Percentiles rank a stretch among this genome's conserved stretches.
These are phyloP conservation scores for Cataglyphis rosenhaueri DNA, from an alignment of 2,888 invertebrate genomes.

Conservation along the genomic window DNA sequence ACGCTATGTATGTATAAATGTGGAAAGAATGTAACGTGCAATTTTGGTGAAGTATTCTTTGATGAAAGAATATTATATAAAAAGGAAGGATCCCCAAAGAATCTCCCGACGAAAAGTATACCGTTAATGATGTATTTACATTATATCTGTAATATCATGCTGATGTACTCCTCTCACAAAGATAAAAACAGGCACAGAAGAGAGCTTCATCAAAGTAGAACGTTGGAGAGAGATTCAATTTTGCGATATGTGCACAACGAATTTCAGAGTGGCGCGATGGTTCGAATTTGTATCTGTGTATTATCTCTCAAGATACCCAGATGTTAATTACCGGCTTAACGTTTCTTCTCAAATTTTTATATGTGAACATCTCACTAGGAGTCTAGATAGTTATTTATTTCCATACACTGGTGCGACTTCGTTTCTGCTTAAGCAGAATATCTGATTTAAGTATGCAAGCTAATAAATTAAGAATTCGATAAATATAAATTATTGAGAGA, in stretches of 20 bases:
- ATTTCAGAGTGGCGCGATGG: constrained; percentile 69
- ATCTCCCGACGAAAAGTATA: constrained; percentile 58
- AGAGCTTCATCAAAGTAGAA: constrained; percentile 75
- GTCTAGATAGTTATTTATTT: constrained; percentile 75
- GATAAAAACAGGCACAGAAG: constrained; percentile 61
- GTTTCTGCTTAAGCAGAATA: constrained; percentile 67
- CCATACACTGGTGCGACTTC: constrained; percentile 70
- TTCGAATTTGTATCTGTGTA: constrained; percentile 74
- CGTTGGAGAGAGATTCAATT: constrained; percentile 64
- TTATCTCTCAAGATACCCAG: constrained; percentile 72
- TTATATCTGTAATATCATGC: constrained; percentile 65
- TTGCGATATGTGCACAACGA: constrained; percentile 75
- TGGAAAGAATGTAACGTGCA: constrained; percentile 74
- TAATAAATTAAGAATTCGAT: constrained; percentile 68
- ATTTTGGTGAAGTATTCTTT: constrained; percentile 75
- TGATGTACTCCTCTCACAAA: constrained; percentile 52
- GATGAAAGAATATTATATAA: constrained; percentile 64
- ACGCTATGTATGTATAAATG: constrained; percentile 76
- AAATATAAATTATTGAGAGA: constrained; percentile 54
- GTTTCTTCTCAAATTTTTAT: constrained; percentile 72
- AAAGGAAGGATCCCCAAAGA: constrained; percentile 52
- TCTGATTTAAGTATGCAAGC: constrained; percentile 70
- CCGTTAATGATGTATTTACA: constrained; percentile 67
- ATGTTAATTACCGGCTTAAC: constrained; percentile 73
- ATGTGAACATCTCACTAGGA: constrained; percentile 72